Percentiles rank a stretch among this genome's conserved stretches.
phyloP scores from a whole-genome alignment of 2,888 invertebrate species.

The Nephrocerus scutellatus region DNA sequence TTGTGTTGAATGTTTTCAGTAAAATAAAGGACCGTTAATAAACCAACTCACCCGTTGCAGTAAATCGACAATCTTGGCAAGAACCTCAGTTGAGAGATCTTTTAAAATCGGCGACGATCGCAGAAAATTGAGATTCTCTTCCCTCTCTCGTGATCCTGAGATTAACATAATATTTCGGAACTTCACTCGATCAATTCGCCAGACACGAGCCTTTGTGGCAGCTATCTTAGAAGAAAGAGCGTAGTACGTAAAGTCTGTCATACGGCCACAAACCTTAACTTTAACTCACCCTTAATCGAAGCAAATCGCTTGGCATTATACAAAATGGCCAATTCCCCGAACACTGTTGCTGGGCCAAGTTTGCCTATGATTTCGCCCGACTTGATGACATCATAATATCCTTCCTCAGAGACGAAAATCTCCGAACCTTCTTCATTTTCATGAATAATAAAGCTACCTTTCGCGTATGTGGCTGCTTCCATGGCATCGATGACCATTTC shows the following conservation, averaged over 20 bases:
- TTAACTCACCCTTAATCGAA: slow-evolving; percentile 64
- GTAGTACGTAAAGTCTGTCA: slow-evolving; percentile 5
- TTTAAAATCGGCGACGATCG: slow-evolving; percentile 72
- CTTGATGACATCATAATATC: slow-evolving; percentile 79
- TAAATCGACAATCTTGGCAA: slow-evolving; percentile 78
- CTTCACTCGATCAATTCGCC: slow-evolving; percentile 79
- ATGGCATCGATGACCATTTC: slow-evolving; percentile 75
- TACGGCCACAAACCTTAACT: slow-evolving; percentile 14
- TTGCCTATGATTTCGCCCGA: slow-evolving; percentile 67
- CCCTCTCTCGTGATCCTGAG: slow-evolving; percentile 73
- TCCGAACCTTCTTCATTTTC: slow-evolving; percentile 81
- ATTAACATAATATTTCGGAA: slow-evolving; percentile 87
- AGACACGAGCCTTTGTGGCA: slow-evolving; percentile 70
- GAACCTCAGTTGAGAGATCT: slow-evolving; percentile 61
- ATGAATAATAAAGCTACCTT: slow-evolving; percentile 65
- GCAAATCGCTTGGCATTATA: slow-evolving; percentile 90
- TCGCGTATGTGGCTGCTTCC: slow-evolving; percentile 61
- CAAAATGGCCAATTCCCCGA: slow-evolving; percentile 89
- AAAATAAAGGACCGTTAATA: too few species aligned
- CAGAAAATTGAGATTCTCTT: slow-evolving; percentile 79
- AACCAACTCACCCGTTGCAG: slow-evolving; percentile 66
- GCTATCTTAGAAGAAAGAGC: slow-evolving; percentile 48
- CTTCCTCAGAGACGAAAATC: slow-evolving; percentile 78
- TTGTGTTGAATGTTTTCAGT: too few species aligned
- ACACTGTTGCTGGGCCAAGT: slow-evolving; percentile 73